These are phyloP conservation scores for Rotaria magnacalcarata DNA, from an alignment of 2,888 invertebrate species.

Conservation along the genomic window DNA sequence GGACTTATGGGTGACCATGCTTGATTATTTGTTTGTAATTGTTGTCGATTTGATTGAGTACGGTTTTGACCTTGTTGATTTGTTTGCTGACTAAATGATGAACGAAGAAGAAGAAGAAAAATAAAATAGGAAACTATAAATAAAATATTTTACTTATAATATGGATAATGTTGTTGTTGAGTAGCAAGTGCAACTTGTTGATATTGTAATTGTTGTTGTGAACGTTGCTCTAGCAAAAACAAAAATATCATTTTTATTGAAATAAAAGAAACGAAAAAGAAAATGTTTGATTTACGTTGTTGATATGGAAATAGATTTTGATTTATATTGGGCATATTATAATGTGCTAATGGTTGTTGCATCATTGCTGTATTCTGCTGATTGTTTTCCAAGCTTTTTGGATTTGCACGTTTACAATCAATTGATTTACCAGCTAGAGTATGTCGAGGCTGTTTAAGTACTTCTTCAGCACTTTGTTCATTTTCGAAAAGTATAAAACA, in stretches of 20 bases:
- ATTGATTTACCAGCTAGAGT: neutral
- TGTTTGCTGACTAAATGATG: neutral
- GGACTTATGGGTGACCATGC: slow-evolving; percentile 15
- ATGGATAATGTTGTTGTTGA: slow-evolving; percentile 32
- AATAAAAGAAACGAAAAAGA: too few relatives aligned
- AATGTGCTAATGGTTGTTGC: slow-evolving; percentile 23
- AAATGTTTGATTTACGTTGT: neutral
- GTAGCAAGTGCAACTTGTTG: slow-evolving; percentile 7
- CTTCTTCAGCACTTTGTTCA: slow-evolving; percentile 33
- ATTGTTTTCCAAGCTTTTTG: slow-evolving; percentile 29
- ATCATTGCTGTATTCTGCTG: neutral
- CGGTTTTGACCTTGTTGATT: slow-evolving; percentile 25
- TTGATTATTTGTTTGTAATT: slow-evolving; percentile 25
- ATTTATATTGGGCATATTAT: neutral
- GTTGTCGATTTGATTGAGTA: slow-evolving; percentile 27
- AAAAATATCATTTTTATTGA: neutral
- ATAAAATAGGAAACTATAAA: neutral
- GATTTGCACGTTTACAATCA: slow-evolving; percentile 36
- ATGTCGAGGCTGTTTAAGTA: slow-evolving; percentile 32
- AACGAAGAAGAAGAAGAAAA: too few relatives aligned
- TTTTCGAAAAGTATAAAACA: slow-evolving; percentile 36
- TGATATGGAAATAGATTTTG: slow-evolving; percentile 18
- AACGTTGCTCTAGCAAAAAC: neutral
- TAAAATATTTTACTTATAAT: neutral
- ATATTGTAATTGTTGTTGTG: slow-evolving; percentile 33